Evolutionary conservation across 2,797 vertebrate genomes (phyloP), one percentile per base, ranked within the genome.

Genomic region (Steatocranus sp.): DNA sequence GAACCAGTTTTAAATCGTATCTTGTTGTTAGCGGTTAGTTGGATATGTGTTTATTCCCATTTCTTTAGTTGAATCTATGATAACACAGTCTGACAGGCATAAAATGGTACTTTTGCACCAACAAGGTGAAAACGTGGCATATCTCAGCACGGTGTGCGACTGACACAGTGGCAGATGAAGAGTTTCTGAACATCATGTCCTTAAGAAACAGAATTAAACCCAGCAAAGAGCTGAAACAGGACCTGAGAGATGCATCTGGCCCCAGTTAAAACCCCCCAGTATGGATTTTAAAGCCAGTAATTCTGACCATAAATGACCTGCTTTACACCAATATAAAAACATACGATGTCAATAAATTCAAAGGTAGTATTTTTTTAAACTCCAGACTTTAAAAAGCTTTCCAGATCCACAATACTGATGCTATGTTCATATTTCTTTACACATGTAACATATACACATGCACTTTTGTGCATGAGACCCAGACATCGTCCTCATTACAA

Each of bases 11-110:
- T 61, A 61, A 61, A 61, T 61, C 4, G 1, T 61, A 36, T 61
- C 11, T 61, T 61, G 4, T 61, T 0, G 18, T 36, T 36, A 61
- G 11, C 3, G 3, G 56, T 61, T 36, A 34, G 5, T 61, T 61
- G 10, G 56, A n/a, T 12, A 2, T n/a, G 6, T 2, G 32, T 0
- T 36, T 61, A 34, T 61, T 61, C 56, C 2, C 2, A 61, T 61
- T 61, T 61, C 56, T 61, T 61, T n/a, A 36, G 32, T 12, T 61
- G 32, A 12, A 36, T 61, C 56, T 61, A 61, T 61, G 56, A 3
- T 34, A 61, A n/a, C 56, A 34, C 56, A 61, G 30, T n/a, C 30
- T 61, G 17, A n/a, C 30, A 61, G 30, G 30, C 56, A 36, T 61
- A 34, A 36, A 61, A 61, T 0, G 6, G 18, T 61, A 36, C 32